Evolutionary conservation across 2,888 invertebrate genomes (phyloP), one percentile per base, ranked within the genome.

Genomic region (Plebejus anna): DNA sequence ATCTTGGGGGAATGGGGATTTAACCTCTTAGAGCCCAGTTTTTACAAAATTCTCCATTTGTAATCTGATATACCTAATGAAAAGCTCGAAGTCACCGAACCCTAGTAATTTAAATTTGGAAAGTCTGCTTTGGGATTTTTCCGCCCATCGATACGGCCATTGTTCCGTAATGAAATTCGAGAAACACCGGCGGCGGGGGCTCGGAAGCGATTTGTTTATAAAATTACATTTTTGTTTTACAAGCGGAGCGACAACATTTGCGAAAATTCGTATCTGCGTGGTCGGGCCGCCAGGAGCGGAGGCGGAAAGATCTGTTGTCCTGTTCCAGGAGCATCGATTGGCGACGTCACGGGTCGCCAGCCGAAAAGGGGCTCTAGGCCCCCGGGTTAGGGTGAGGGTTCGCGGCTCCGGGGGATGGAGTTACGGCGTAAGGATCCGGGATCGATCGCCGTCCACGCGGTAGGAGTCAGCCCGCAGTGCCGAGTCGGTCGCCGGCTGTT

Each of bases 311-410:
- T 89, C 86, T 87, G 89, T 89, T 89, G 90, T 91, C 91, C 90
- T 91, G 91, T 90, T 90, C 86, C 90, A 88, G 89, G 88, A 89
- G 85, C 92, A 93, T 94, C 93, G 93, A 93, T 94, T 93, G 89
- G 91, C 85, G 86, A 87, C 85, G 83, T 82, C 76, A 32, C 75
- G 75, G 9, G 16, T 72, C 70, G 38, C 36, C 77, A 72, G 51
- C 57, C 78, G 78, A 89, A 81, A 82, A 75, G 81, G 76, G 78
- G 59, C 83, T 81, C 81, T 89, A 78, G 77, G 51, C 42, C 76
- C 42, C 78, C 77, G 77, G 28, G 79, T 81, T 81, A 79, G 77
- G 82, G 76, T 79, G 83, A 82, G 81, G 80, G 81, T 82, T 84
- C 82, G 80, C 82, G 82, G 80, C 82, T 77, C 79, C 76, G 77